Conservation (phyloP, 2,113 vertebrate species). For the Callaeas wilsoni region DNA sequence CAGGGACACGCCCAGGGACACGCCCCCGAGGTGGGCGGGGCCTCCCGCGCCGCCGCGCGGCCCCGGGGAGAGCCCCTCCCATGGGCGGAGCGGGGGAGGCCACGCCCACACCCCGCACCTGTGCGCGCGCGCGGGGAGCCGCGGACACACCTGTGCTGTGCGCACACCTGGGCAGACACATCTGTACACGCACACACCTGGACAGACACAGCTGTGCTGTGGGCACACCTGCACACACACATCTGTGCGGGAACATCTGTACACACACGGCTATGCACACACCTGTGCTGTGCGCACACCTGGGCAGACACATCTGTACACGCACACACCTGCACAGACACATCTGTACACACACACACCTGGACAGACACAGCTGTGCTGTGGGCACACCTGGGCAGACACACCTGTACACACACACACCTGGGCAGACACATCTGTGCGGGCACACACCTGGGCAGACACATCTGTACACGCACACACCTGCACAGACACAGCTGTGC, state of each 20-base stretch:
- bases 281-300: not conserved
- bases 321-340: too few species aligned
- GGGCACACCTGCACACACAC: not conserved
- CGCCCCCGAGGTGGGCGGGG: not conserved
- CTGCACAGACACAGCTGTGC: too few species aligned
- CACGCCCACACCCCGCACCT: rapidly evolving
- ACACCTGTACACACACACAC: not conserved
- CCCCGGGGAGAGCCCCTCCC: not conserved
- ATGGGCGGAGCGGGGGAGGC: rapidly evolving
- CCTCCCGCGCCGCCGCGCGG: not conserved
- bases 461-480: too few species aligned
- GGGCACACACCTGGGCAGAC: too few species aligned
- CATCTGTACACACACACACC: too few species aligned
- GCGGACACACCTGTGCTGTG: rapidly evolving
- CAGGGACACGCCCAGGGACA: not conserved
- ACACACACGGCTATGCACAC: too few species aligned
- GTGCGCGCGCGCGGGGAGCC: rapidly evolving
- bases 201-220: not conserved
- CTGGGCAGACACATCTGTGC: too few species aligned
- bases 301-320: not conserved
- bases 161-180: not conserved
- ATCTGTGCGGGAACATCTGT: too few species aligned
- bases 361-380: not conserved
- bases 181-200: not conserved
- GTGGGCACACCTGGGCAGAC: not conserved